These are phyloP conservation scores for Passer montanus DNA, from an alignment of 2,113 vertebrate genomes.

Conservation along the genomic window DNA sequence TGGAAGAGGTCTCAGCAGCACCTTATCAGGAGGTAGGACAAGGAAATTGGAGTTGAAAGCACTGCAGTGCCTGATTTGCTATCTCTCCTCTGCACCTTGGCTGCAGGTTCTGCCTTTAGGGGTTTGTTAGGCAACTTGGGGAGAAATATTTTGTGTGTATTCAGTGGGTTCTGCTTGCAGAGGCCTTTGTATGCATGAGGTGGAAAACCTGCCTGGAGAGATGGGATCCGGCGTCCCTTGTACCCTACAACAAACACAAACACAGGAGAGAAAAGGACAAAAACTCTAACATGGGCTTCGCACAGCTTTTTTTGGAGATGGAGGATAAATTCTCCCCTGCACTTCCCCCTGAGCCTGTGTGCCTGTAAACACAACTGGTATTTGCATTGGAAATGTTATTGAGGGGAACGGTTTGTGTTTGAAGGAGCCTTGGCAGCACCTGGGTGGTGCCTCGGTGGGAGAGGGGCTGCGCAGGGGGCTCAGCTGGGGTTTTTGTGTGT, in stretches of 20 bases:
- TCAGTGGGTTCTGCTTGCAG: not conserved
- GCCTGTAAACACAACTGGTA: not conserved
- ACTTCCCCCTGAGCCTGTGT: not conserved
- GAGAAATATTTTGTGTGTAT: not conserved
- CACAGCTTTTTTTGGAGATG: not conserved
- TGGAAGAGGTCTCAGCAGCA: not conserved
- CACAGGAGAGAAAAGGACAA: not conserved
- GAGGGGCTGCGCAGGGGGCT: not conserved
- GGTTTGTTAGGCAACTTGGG: not conserved
- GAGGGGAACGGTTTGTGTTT: not conserved
- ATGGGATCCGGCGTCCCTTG: not conserved
- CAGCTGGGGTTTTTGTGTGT: not conserved
- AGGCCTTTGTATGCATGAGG: not conserved
- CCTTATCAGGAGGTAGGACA: conserved; percentile 20
- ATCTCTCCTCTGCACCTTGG: conserved; percentile 55
- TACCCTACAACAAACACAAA: not conserved
- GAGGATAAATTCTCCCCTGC: not conserved
- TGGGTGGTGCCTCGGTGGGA: not conserved
- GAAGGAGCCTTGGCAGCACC: not conserved
- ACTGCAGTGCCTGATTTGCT: conserved; percentile 24
- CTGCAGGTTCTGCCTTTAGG: conserved; percentile 10
- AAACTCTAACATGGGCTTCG: accelerated
- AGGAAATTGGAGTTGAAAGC: conserved; percentile 52
- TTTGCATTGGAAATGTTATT: not conserved
- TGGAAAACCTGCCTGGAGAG: not conserved